Evolutionary conservation across 2,797 vertebrate species (phyloP), one percentile per base, ranked within the genome.

Genomic region (Alca torda): DNA sequence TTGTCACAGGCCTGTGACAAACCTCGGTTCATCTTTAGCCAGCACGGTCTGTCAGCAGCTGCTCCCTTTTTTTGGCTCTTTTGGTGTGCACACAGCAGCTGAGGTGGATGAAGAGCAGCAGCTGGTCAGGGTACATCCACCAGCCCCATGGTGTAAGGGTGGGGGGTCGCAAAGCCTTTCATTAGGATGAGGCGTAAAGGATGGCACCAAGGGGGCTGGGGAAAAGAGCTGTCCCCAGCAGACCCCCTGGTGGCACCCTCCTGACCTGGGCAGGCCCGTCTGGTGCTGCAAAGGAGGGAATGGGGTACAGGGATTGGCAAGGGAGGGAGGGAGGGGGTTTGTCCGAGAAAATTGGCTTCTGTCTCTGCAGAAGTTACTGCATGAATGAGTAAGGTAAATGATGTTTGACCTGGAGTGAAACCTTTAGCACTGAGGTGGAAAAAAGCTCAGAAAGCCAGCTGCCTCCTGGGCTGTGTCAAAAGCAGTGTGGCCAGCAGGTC

Each of bases 211-310:
- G 23, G 26, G n/a, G 9, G 1, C 10, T 57, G 65, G 20, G 59
- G 28, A 37, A 69, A 79, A 69, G 1, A n/a, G 14, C 6, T 1
- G 1, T 57, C 48, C 24, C 41, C 17, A 30, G 43, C n/a, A 76
- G 41, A 46, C 4, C 9, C 11, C 0, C 0, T 0, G 3, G 41
- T 19, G 23, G 8, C 51, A 33, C 8, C 24, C 10, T 73, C 26
- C n/a, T 43, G 46, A 70, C 11, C 37, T 24, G 39, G 21, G 35
- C 43, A 60, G 50, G 50, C 12, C 56, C 0, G 0, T n/a, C 17
- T 33, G 19, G 21, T 53, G 48, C 10, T 25, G 39, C n/a, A 17
- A 79, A 54, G 25, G 13, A 24, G 13, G 7, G 16, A 79, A 43
- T 1, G 1, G 13, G 10, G 4, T 12, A 7, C 12, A 30, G 19